Evolutionary conservation across 1,140 invertebrate genomes (phyloP), one percentile per base, ranked within the genome.

Genomic region (Mycetomoellerius zeteki): DNA sequence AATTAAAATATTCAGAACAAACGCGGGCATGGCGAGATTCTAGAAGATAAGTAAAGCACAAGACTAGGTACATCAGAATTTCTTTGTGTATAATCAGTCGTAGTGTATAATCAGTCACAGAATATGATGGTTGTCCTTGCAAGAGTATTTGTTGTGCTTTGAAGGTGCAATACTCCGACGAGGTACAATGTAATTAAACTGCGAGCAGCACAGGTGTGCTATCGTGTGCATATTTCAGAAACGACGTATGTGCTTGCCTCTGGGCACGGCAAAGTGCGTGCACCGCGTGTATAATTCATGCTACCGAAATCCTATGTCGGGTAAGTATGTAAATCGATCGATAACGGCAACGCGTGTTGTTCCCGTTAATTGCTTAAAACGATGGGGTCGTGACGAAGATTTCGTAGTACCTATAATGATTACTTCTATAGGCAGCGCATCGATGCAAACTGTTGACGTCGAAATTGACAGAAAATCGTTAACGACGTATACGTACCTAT

Each of bases 381-480:
- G 33, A 47, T 47, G 10, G 52, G 30, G 5, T 16, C 14, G 54
- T 33, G 54, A 7, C 16, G 33, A 84, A 84, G 80, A 84, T 75
- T 62, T 60, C 37, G 24, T 16, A 19, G 8, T 4, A 30, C 19
- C 65, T 43, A 65, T n/a, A n/a, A n/a, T 16, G 37, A 19, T 73
- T 60, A 60, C 33, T 14, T 52, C 7, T 2, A 47, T 16, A 47
- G 6, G 12, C 14, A 14, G 7, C 16, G 56, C 75, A 71, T 82
- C 80, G 80, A 47, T 24, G 67, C 67, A 19, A 7, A 60, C 67
- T 27, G 37, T n/a, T 56, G 47, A 81, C 16, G 65, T 69, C 21
- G 30, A 71, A 67, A 81, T 93, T 91, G 93, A 93, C 91, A 92
- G 90, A 91, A 93, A 94, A 93, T 93, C 91, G 87, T 94, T 94